phyloP scores from a whole-genome alignment of 2,797 vertebrate species.

The Rhinichthys osculus region DNA sequence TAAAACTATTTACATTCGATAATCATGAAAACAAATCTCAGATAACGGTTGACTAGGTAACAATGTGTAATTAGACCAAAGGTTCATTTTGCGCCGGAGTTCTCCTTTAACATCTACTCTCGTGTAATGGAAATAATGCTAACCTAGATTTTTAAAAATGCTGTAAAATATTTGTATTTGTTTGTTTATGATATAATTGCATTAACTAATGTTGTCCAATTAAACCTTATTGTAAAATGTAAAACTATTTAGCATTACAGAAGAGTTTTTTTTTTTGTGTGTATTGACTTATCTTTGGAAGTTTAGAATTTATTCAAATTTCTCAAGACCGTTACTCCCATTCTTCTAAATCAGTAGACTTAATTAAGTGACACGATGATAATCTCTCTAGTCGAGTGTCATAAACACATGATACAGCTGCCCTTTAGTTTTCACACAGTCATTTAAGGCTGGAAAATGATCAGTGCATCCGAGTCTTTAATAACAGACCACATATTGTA shows the following conservation, averaged over 20 bases:
- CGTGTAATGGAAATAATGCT: no score
- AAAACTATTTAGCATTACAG: neutral
- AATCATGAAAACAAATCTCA: no score
- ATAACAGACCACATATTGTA: slow-evolving; percentile 11
- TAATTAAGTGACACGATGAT: neutral
- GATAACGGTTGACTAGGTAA: no score
- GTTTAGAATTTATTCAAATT: neutral
- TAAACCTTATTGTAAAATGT: neutral
- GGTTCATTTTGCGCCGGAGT: no score
- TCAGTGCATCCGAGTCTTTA: slow-evolving; percentile 1
- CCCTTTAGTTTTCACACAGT: neutral
- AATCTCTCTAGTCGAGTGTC: neutral
- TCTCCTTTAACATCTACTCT: no score
- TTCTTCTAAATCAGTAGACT: neutral
- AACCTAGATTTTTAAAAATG: no score
- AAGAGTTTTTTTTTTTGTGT: neutral
- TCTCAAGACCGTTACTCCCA: neutral
- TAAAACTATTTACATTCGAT: no score
- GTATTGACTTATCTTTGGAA: neutral
- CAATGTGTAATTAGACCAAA: no score
- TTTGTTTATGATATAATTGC: neutral
- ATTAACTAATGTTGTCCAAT: neutral
- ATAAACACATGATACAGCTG: neutral
- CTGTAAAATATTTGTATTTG: no score
- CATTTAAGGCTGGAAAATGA: neutral